Evolutionary conservation across 1,140 invertebrate species (phyloP).

Genomic region (Acromyrmex charruanus): DNA sequence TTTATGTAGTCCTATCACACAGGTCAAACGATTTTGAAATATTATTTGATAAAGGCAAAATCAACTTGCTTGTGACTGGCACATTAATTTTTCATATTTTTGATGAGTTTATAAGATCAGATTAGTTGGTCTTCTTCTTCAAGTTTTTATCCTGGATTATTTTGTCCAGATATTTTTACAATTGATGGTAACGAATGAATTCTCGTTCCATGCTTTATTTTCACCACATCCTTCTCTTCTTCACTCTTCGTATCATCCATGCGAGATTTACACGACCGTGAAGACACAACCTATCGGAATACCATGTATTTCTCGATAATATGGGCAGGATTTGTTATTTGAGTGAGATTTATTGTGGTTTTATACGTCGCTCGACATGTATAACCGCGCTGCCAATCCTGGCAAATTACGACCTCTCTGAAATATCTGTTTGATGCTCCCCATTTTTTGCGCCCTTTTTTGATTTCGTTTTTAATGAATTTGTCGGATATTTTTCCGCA

Average conservation of each 20-base stretch:
- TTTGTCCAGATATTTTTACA: neutral
- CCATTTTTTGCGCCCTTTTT: neutral
- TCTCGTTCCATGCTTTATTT: neutral
- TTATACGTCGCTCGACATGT: conserved; percentile 25
- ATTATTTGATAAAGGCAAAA: neutral
- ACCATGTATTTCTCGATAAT: conserved; percentile 58
- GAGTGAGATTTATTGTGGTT: conserved; percentile 64
- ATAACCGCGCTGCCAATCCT: conserved; percentile 7
- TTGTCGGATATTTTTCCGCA: neutral
- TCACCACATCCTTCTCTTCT: neutral
- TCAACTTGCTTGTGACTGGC: neutral
- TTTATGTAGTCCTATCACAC: neutral
- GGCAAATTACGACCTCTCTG: conserved; percentile 48
- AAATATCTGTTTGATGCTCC: conserved; percentile 23
- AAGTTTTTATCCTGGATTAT: neutral
- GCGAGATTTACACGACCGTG: neutral
- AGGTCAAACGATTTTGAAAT: neutral
- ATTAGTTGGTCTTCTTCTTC: neutral
- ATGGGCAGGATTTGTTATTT: conserved; percentile 47
- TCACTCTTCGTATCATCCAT: neutral
- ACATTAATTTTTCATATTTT: conserved; percentile 19
- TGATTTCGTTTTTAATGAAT: conserved; percentile 32
- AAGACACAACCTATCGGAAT: conserved; percentile 28
- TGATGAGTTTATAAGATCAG: neutral
- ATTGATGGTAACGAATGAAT: neutral